These are phyloP conservation scores for Philopedon plagiatum DNA, from an alignment of 2,888 invertebrate species.

Conservation along the genomic window DNA sequence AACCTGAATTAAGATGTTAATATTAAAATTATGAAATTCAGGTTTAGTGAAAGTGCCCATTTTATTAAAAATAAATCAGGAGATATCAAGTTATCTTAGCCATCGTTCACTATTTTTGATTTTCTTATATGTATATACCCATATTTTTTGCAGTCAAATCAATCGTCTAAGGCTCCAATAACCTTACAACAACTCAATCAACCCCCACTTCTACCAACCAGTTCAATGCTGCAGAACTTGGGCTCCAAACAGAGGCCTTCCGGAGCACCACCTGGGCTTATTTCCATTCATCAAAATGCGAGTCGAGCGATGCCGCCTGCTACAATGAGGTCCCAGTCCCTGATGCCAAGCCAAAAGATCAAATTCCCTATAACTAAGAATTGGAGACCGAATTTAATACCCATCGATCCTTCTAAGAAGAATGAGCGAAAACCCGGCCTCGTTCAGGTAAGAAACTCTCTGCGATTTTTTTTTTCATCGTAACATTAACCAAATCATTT, in stretches of 20 bases:
- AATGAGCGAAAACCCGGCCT: slow-evolving; percentile 71
- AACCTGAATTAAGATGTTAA: no score
- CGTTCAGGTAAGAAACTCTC: slow-evolving; percentile 73
- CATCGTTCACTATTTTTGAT: background rate
- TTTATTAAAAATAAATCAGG: no score
- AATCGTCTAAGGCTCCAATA: slow-evolving; percentile 58
- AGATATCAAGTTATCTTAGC: no score
- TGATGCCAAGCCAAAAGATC: slow-evolving; percentile 67
- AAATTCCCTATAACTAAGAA: slow-evolving; percentile 74
- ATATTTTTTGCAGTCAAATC: slow-evolving; percentile 10
- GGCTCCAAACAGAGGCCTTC: slow-evolving; percentile 51
- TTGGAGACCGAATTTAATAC: slow-evolving; percentile 82
- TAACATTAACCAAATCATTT: no score
- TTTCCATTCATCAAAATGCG: slow-evolving; percentile 63
- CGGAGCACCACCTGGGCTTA: slow-evolving; percentile 64
- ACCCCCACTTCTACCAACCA: slow-evolving; percentile 58
- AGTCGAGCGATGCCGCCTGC: background rate
- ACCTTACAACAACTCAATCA: slow-evolving; percentile 65
- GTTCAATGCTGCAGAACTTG: slow-evolving; percentile 44
- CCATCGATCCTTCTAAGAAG: slow-evolving; percentile 70
- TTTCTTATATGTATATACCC: background rate
- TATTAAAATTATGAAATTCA: no score
- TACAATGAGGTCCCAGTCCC: slow-evolving; percentile 52
- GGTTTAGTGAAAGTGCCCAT: no score
- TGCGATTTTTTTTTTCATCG: no score